Evolutionary conservation across 2,797 vertebrate genomes (phyloP), one percentile per base, ranked within the genome.

Genomic region (Brotula barbata): DNA sequence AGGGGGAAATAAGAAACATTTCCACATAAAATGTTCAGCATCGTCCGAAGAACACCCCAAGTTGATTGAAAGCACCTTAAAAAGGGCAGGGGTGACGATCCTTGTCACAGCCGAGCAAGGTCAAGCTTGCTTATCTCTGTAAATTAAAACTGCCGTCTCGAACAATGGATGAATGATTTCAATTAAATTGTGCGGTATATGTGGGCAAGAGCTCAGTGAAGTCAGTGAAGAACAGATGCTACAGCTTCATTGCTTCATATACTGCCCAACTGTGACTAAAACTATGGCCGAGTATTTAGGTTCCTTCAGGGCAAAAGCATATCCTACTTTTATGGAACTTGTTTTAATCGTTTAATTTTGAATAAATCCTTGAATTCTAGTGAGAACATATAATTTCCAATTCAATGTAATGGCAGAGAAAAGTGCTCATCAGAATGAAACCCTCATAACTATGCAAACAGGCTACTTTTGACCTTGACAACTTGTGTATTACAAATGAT

Each of bases 91-190:
- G 68, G 73, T 71, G 51, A 68, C 69, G 78, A 88, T 83, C 88
- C 83, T 58, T 79, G 81, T 84, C 87, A 76, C 67, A 74, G 65
- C 68, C 44, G 59, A 53, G 73, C 78, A 81, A 88, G 88, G 90
- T 89, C 87, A 85, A 61, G 52, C 78, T 58, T 81, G 62, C 85
- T 87, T 80, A 89, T 81, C 72, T 80, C 86, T 86, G 80, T 84
- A 89, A 90, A 91, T 91, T 85, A 89, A 91, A 89, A 75, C 80
- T 81, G 78, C 88, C 84, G 22, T 56, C 20, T 59, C 56, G 59
- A 88, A 90, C 86, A 84, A 86, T 75, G 76, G 84, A 68, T 31
- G 81, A 86, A 88, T 75, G 82, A 83, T 85, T 90, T 90, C 85
- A 88, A 87, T 89, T 89, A 87, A 80, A 83, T 9, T 39, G 70